Conservation (phyloP, 2,113 vertebrate genomes). For the Piaya cayana region DNA sequence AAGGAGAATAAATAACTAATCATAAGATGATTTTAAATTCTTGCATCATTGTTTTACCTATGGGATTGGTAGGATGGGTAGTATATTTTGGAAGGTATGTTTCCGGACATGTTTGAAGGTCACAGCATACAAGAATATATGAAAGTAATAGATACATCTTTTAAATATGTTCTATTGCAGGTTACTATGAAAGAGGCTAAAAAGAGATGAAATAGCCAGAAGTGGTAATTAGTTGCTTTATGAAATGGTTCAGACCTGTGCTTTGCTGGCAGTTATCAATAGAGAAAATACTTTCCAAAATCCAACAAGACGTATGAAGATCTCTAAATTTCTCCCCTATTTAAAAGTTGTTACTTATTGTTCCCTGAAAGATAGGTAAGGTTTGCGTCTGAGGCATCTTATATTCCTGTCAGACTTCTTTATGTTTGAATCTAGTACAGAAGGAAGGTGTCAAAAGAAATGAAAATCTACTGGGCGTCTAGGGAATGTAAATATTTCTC, state of each 20-base stretch:
- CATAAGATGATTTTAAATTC: background rate
- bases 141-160: background rate
- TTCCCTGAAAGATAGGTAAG: conserved; percentile 74
- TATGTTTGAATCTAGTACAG: conserved; percentile 81
- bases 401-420: conserved; percentile 83
- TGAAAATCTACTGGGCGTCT: conserved; percentile 78
- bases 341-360: conserved; percentile 31
- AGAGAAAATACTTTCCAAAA: background rate
- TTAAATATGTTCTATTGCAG: background rate
- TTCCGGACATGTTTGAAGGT: background rate
- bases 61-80: background rate
- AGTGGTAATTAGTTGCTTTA: background rate
- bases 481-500: conserved; percentile 89
- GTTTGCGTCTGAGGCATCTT: conserved; percentile 81
- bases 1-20: background rate
- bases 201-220: background rate
- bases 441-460: conserved; percentile 91
- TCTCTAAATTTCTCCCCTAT: background rate
- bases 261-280: background rate
- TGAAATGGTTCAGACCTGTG: background rate
- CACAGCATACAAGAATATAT: background rate
- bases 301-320: background rate
- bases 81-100: background rate
- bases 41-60: background rate
- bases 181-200: background rate